These are phyloP conservation scores for Microplitis demolitor DNA, from an alignment of 1,140 invertebrate species.

Conservation along the genomic window DNA sequence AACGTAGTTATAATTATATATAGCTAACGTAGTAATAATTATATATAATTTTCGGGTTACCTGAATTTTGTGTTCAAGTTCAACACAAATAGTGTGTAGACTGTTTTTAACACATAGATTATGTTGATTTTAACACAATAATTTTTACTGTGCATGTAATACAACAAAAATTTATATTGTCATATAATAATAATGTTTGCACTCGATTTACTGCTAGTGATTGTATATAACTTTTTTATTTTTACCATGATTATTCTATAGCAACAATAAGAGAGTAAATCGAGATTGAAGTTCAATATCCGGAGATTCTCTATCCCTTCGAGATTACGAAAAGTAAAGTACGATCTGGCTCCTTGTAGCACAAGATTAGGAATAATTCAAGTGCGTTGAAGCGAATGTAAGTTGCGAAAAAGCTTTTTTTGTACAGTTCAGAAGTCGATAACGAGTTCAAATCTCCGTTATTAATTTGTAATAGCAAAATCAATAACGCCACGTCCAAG, in stretches of 20 bases:
- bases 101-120: no score
- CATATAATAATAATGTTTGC: no score
- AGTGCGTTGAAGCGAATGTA: constrained; percentile 3
- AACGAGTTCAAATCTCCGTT: not conserved
- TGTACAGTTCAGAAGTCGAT: not conserved
- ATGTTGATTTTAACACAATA: no score
- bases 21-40: no score
- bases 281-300: constrained; percentile 12
- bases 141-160: no score
- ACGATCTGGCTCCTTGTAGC: constrained; percentile 1
- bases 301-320: not conserved
- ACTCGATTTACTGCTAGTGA: no score
- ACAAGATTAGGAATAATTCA: constrained; percentile 16
- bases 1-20: no score
- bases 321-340: not conserved
- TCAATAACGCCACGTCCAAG: not conserved
- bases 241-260: not conserved
- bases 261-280: not conserved
- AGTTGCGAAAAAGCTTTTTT: not conserved
- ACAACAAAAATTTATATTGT: no score
- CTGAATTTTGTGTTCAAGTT: no score
- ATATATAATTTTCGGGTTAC: no score
- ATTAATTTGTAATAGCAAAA: not conserved
- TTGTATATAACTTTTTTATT: no score
- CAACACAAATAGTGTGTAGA: no score